Evolutionary conservation across 64 coral and sea anemone species (phyloP).

Genomic region (Stichodactyla helianthus): DNA sequence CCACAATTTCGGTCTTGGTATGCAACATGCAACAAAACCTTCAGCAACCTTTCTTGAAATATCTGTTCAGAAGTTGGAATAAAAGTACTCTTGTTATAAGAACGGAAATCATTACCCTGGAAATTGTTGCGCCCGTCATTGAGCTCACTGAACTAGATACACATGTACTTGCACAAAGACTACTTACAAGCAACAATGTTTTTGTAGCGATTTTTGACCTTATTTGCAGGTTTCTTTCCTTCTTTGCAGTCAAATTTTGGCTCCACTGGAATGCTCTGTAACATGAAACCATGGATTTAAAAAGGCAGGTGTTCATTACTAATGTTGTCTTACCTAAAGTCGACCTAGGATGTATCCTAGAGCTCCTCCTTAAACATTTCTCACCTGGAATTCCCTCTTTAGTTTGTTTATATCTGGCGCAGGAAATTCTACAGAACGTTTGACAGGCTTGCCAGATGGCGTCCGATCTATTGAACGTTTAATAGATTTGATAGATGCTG

Average conservation of each 20-base stretch:
- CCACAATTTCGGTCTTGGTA: no score
- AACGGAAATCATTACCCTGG: no score
- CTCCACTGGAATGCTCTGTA: not conserved
- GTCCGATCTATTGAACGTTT: not conserved
- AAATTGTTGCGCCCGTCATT: no score
- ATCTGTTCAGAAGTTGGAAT: no score
- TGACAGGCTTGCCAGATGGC: not conserved
- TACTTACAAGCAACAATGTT: constrained; percentile 1
- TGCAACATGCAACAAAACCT: no score
- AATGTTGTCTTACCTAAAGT: no score
- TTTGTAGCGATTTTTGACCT: not conserved
- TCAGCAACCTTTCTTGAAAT: no score
- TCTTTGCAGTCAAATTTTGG: not conserved
- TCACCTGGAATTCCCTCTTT: not conserved
- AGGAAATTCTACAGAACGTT: not conserved
- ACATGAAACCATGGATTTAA: not conserved
- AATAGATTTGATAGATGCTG: not conserved
- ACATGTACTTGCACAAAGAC: not conserved
- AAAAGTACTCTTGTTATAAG: no score
- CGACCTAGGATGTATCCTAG: no score
- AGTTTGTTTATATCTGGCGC: not conserved
- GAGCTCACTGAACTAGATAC: no score
- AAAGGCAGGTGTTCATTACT: no score
- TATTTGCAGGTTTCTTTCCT: not conserved
- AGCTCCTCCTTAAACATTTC: no score